Base-by-base conservation (phyloP, 2,113 vertebrate genomes). In the Toxotes jaculatrix region DNA sequence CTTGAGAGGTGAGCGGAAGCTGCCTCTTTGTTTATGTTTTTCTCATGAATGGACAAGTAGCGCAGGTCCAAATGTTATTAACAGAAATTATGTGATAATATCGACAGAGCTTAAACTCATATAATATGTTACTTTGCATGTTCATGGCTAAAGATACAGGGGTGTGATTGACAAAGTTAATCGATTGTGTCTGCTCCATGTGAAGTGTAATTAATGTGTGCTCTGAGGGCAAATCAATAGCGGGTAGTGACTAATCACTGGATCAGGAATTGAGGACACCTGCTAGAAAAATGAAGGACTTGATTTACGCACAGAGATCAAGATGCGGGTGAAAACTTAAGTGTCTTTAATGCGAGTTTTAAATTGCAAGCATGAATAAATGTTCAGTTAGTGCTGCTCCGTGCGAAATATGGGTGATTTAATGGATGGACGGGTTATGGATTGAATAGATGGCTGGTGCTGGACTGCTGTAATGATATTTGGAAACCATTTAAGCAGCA, bases 221-320 rank as follows among this genome's bases (percentile, higher is more conserved):
- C 49, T 57, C 4, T 56, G 77, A 27, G 47, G n/a, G 65, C 1
- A 55, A 60, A 59, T 86, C 82, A 73, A 78, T 82, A 56, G 7
- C 11, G 63, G 57, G 70, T 72, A 19, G 49, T 13, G 84, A 83
- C 82, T 80, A 81, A 87, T 90, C 64, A 71, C 74, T 80, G 75
- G 84, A 79, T 73, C 53, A 74, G 83, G 10, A 43, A 43, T 1
- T 11, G 42, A 13, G 4, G 42, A 16, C 14, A 1, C 4, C 3
- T 13, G 17, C 65, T 38, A 27, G 27, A 31, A 6, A 78, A 9
- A 45, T 17, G 73, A 81, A 78, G 47, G 47, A 38, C 32, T 10
- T 9, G 64, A 5, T 63, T 56, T 40, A 43, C 66, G 51, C n/a
- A 11, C 34, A 64, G 19, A 64, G 10, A 71, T 68, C 34, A 31